These are phyloP conservation scores for Euzetes globulus DNA, from an alignment of 2,888 invertebrate species.

Conservation along the genomic window DNA sequence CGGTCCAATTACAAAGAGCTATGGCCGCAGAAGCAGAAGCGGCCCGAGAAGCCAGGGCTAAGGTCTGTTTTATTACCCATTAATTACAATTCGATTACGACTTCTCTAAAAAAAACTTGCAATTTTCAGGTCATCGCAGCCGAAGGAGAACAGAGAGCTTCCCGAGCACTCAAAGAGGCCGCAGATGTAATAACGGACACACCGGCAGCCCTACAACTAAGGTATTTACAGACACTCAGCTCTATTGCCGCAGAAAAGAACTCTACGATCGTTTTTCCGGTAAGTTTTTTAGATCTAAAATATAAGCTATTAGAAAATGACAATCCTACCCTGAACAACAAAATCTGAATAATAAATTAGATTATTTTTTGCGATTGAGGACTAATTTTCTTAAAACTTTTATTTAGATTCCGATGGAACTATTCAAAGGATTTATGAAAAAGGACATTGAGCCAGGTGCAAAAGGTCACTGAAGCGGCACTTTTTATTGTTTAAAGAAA, in stretches of 20 bases:
- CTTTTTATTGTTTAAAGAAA: too few relatives aligned
- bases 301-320: not conserved
- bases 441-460: not conserved
- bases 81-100: not conserved
- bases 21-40: conserved; percentile 82
- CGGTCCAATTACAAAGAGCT: conserved; percentile 66
- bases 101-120: conserved; percentile 44
- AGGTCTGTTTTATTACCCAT: conserved; percentile 46
- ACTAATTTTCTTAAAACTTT: not conserved
- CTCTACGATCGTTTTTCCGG: conserved; percentile 85
- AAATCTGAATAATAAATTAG: not conserved
- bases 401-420: conserved; percentile 35
- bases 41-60: conserved; percentile 65
- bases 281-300: not conserved
- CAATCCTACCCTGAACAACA: too few relatives aligned
- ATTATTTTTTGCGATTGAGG: not conserved
- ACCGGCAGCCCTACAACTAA: conserved; percentile 44
- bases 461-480: too few relatives aligned
- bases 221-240: conserved; percentile 82
- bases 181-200: conserved; percentile 50
- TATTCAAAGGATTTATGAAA: conserved; percentile 35
- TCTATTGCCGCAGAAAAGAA: conserved; percentile 89
- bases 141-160: conserved; percentile 93
- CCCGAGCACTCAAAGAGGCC: conserved; percentile 53
- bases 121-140: conserved; percentile 68